Evolutionary conservation across 2,113 vertebrate species (phyloP), one percentile per base, ranked within the genome.

Genomic region (Gasterosteus nipponicus): DNA sequence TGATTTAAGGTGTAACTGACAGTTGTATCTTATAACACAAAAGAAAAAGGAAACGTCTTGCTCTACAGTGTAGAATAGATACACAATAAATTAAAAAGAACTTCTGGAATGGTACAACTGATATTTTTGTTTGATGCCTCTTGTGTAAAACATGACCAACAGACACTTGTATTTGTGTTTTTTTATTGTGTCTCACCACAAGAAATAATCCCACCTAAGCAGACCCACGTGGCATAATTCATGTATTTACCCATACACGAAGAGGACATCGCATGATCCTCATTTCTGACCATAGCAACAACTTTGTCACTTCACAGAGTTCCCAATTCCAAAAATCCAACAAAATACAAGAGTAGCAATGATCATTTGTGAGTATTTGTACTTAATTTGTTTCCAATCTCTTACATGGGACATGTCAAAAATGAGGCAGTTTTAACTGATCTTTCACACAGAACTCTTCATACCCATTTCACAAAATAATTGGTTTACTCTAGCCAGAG

Each of bases 161-260:
- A 73, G 42, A 80, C 76, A 63, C 38, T 56, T 67, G 9, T 75
- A 10, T 78, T 83, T 70, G 0, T 29, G 7, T 76, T 75, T 26
- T 12, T 91, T 90, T 84, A 86, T 92, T 87, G 46, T 78, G 69
- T 89, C 63, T 72, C 61, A 69, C 44, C 69, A 72, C 74, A 80
- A 75, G 54, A 87, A 76, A 74, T 79, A 33, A 59, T 66, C 63
- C 39, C 79, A 80, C 49, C 76, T 47, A 69, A 67, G 63, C 54
- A 77, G 22, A 49, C 77, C 58, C 65, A 86, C 42, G 33, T 77
- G 42, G 56, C 10, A 19, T 59, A 22, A 26, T 57, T 69, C 41
- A 76, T 44, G 51, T n/a, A 57, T 74, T 54, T 78, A 4, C 39
- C 38, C 33, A 51, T 35, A 57, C 64, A 74, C 64, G 81, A 53